phyloP scores from a whole-genome alignment of 2,797 vertebrate genomes.

The Sitta carolinensis region DNA sequence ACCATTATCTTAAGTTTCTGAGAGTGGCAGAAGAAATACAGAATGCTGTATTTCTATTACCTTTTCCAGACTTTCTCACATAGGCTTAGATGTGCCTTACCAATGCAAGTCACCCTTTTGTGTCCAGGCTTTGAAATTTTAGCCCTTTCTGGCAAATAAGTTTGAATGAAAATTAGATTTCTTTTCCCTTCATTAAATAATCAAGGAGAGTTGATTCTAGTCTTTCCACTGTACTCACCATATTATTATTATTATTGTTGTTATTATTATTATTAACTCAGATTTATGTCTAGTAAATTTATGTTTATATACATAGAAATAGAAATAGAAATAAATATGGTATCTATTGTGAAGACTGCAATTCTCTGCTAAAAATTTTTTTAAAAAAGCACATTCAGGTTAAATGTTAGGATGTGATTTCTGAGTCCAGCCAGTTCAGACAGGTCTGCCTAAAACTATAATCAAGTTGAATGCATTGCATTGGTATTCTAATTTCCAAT shows the following conservation, averaged over 20 bases:
- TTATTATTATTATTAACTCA: neutral
- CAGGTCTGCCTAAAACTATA: conserved; percentile 63
- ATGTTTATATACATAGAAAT: neutral
- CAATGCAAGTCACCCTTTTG: neutral
- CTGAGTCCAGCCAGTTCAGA: conserved; percentile 49
- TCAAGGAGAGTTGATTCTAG: neutral
- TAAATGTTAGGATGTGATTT: conserved; percentile 48
- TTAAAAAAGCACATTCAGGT: neutral
- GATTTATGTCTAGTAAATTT: neutral
- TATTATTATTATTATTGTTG: neutral
- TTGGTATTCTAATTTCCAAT: conserved; percentile 75
- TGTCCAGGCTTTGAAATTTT: neutral
- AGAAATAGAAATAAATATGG: neutral
- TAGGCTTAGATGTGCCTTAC: neutral
- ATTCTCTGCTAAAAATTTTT: conserved; percentile 41
- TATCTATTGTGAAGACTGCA: neutral
- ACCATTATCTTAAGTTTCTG: neutral
- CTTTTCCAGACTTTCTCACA: neutral
- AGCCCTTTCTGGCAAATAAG: neutral
- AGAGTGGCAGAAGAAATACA: neutral
- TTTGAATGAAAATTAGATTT: neutral
- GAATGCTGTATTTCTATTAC: neutral
- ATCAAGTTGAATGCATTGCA: conserved; percentile 72
- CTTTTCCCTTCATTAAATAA: neutral
- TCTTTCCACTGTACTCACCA: neutral